Base-by-base conservation (phyloP, 2,797 vertebrate species). In the Phyllotis vaccarum region DNA sequence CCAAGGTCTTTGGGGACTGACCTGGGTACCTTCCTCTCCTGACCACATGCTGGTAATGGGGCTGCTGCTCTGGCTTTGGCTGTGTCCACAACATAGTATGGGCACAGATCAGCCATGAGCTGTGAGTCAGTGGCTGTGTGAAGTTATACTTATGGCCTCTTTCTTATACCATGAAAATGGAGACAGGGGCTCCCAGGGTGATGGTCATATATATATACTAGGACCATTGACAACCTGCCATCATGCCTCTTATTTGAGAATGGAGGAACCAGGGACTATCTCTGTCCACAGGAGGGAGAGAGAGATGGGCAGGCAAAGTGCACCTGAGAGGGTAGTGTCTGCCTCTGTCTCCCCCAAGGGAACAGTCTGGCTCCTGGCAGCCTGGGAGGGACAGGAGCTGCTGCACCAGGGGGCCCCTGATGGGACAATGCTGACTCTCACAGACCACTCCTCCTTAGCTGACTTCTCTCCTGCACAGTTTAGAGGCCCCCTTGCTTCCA, bases 201-300 rank as follows among this genome's bases (percentile, higher is more conserved):
- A 78, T 7, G 64, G 24, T 56, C 37, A 3, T 46, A 27, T 70
- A 88, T 2, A 0, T 0, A 0, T 1, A 40, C 74, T 64, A 88
- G 88, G 49, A 56, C 7, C 72, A 6, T 31, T 95, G 97, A 96
- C 95, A 91, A 91, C 79, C 94, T 83, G 89, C 80, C 34, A 7
- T 37, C 87, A 88, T 3, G 2, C 0, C 58, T 95, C 97, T 95
- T 75, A 79, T 86, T 10, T 74, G 29, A 14, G 90, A 96, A 80
- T 81, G 31, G 22, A 86, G 74, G 3, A 74, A 89, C 40, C 5
- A 56, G 81, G 80, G 0, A 12, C 86, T 95, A 94, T 95, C 22
- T 70, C 89, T 95, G 87, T 49, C 31, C 8, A 22, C n/a, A 22
- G 14, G 27, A n/a, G 2, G 49, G 0, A 5, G 72, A 5, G 27